These are phyloP conservation scores for Empidonax traillii DNA, from an alignment of 2,113 vertebrate genomes.

Conservation along the genomic window DNA sequence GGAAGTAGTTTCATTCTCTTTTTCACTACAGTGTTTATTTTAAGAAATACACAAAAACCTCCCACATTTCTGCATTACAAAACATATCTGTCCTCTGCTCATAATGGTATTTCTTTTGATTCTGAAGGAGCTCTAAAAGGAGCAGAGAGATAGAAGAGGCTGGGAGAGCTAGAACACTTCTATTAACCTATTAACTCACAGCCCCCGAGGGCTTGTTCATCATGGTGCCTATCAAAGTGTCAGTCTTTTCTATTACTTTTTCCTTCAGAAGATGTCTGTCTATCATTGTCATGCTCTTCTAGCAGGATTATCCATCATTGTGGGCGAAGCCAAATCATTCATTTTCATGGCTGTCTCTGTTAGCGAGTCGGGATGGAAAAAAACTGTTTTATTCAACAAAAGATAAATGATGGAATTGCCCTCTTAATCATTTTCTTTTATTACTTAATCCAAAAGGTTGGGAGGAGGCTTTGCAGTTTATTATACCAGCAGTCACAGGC, in stretches of 20 bases:
- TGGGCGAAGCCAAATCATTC: conserved; percentile 44
- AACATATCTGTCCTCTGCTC: not conserved
- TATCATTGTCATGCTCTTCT: conserved; percentile 49
- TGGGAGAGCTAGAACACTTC: not conserved
- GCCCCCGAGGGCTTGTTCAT: conserved; percentile 42
- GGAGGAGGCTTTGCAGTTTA: conserved; percentile 39
- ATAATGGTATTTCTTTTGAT: not conserved
- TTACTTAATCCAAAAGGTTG: conserved; percentile 56
- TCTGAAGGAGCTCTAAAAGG: not conserved
- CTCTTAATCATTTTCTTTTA: conserved; percentile 62
- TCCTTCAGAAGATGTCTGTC: conserved; percentile 49
- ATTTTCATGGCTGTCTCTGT: conserved; percentile 37
- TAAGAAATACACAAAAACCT: not conserved
- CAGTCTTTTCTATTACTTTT: conserved; percentile 51
- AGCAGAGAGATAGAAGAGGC: not conserved
- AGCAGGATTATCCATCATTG: conserved; percentile 58
- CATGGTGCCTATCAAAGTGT: conserved; percentile 55
- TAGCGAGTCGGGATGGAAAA: conserved; percentile 3
- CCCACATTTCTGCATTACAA: not conserved
- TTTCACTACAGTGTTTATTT: not conserved
- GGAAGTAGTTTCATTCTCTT: not conserved
- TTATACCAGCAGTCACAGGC: not conserved
- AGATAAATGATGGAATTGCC: conserved; percentile 33
- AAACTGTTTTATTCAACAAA: conserved; percentile 6
- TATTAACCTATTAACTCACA: conserved; percentile 33